Conservation (phyloP, 2,888 invertebrate species). For the Dendrolimus pini region DNA sequence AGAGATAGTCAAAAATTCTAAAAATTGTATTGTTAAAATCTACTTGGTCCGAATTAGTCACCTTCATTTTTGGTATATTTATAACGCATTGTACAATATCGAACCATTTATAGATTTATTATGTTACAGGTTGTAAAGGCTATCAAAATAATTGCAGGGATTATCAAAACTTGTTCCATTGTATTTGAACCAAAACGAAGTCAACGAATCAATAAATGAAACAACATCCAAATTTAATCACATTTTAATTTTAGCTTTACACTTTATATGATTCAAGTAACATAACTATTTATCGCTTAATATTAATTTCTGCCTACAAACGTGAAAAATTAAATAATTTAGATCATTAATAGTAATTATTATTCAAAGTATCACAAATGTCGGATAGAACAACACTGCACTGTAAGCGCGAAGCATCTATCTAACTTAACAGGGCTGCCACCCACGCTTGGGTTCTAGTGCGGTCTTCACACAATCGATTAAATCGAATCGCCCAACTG, state of each 20-base stretch:
- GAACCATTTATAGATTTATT: no score
- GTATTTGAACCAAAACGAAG: no score
- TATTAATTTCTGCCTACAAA: slow-evolving; percentile 62
- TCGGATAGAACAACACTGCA: slow-evolving; percentile 68
- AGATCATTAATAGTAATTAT: slow-evolving; percentile 70
- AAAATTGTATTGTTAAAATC: no score
- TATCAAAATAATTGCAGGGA: no score
- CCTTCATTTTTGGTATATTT: no score
- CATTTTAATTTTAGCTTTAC: slow-evolving; percentile 65
- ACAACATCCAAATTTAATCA: slow-evolving; percentile 46
- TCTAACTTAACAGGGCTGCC: slow-evolving; percentile 28
- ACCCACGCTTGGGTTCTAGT: slow-evolving; percentile 10
- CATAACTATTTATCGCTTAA: slow-evolving; percentile 54
- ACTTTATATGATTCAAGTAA: slow-evolving; percentile 59
- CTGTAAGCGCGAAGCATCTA: slow-evolving; percentile 67
- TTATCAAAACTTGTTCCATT: no score
- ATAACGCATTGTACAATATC: no score
- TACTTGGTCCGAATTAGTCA: no score
- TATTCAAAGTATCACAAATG: slow-evolving; percentile 75
- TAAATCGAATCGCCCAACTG: background rate
- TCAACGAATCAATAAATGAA: slow-evolving; percentile 18
- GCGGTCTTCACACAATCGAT: background rate
- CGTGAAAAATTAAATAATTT: slow-evolving; percentile 77
- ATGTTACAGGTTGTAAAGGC: no score
- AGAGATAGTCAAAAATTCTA: no score